Conservation (phyloP, 2,113 vertebrate species). For the Osmerus eperlanus region DNA sequence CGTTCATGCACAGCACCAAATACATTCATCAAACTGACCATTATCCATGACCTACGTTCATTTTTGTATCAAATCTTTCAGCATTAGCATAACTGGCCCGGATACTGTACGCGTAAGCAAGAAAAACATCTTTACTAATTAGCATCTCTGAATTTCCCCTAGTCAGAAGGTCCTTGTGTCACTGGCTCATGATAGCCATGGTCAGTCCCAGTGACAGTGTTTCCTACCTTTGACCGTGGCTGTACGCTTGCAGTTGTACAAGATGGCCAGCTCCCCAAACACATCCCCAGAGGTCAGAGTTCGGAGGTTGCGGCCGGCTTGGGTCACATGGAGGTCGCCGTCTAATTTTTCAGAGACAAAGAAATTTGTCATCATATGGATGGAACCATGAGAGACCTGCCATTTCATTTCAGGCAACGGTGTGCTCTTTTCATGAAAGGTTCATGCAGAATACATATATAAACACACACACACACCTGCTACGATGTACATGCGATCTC, state of each 20-base stretch:
- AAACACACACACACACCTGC: slow-evolving; percentile 60
- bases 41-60: no score
- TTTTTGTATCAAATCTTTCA: no score
- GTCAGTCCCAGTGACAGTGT: neutral
- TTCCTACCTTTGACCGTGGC: slow-evolving; percentile 77
- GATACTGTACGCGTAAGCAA: no score
- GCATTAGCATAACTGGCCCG: no score
- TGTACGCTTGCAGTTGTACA: slow-evolving; percentile 79
- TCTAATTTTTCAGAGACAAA: slow-evolving; percentile 41
- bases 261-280: slow-evolving; percentile 77
- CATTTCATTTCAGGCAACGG: no score
- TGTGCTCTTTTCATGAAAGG: neutral
- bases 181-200: no score
- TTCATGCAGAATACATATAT: neutral
- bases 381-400: neutral
- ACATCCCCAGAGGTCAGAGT: slow-evolving; percentile 71
- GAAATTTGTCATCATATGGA: neutral
- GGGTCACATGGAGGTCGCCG: slow-evolving; percentile 72
- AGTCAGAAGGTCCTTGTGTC: no score
- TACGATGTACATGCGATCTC: slow-evolving; percentile 79
- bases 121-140: no score
- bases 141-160: no score
- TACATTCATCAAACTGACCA: no score
- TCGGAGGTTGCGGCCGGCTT: slow-evolving; percentile 66
- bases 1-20: no score